A percentile compares a stretch with the other conserved stretches of the same genome.
phyloP scores from a whole-genome alignment of 2,113 vertebrate species.

The Suncus etruscus region DNA sequence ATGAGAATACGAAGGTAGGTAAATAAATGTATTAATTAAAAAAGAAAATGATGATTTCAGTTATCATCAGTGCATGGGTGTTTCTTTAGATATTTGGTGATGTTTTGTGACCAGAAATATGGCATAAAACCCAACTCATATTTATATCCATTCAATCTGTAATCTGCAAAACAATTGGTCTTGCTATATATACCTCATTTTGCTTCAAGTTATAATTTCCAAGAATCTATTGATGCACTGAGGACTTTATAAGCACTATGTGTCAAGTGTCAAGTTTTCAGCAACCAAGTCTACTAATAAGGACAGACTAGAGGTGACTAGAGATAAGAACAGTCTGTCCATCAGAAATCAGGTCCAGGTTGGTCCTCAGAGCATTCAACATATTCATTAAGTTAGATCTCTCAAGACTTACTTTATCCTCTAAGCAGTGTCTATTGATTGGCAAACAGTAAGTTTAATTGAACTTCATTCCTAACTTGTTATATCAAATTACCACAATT shows the following conservation, averaged over 20 bases:
- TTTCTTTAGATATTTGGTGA: not conserved
- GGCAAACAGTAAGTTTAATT: not conserved
- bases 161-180: not conserved
- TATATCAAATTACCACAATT: constrained; percentile 17
- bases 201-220: not conserved
- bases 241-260: not conserved
- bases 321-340: not conserved
- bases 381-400: not conserved
- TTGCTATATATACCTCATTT: not conserved
- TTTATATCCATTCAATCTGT: not conserved
- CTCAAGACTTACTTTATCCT: not conserved
- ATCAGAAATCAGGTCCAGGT: not conserved
- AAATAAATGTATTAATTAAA: not conserved
- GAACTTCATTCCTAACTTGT: not conserved
- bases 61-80: not conserved
- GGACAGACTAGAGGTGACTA: not conserved
- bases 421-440: not conserved
- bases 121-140: not conserved
- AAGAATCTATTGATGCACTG: not conserved
- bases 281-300: not conserved
- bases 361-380: not conserved
- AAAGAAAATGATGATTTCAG: not conserved
- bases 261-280: not conserved
- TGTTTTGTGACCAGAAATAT: not conserved
- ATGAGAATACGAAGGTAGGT: not conserved